phyloP scores from a whole-genome alignment of 2,113 vertebrate genomes.

The Engystomops pustulosus region DNA sequence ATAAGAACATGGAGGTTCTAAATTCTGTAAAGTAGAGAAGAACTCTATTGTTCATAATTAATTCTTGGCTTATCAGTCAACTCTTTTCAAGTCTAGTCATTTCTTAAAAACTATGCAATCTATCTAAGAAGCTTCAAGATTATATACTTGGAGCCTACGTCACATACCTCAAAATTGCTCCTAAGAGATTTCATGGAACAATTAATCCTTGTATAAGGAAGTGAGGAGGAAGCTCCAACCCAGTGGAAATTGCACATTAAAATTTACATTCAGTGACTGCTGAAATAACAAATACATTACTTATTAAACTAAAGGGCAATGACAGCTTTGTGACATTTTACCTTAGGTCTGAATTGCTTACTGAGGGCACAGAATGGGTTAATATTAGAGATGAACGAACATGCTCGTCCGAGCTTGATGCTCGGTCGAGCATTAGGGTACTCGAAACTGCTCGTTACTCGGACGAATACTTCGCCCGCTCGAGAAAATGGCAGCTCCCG shows the following conservation, averaged over 20 bases:
- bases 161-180: conserved; percentile 27
- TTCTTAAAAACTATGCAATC: background rate
- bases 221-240: conserved; percentile 48
- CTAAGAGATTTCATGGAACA: conserved; percentile 51
- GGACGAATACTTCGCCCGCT: no score
- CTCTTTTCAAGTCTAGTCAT: no score
- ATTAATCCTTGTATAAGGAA: conserved; percentile 49
- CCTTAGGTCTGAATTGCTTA: background rate
- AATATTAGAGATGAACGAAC: no score
- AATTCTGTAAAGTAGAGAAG: no score
- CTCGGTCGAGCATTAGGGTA: no score
- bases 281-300: conserved; percentile 48
- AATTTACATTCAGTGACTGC: conserved; percentile 35
- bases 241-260: conserved; percentile 56
- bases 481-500: no score
- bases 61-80: background rate
- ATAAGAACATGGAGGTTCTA: no score
- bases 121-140: background rate
- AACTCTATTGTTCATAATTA: background rate
- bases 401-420: no score
- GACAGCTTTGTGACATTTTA: background rate
- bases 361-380: background rate
- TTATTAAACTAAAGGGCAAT: conserved; percentile 12
- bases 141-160: conserved; percentile 2
- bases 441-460: no score